These are phyloP conservation scores for Cerceris rybyensis DNA, from an alignment of 2,888 invertebrate species.

Conservation along the genomic window DNA sequence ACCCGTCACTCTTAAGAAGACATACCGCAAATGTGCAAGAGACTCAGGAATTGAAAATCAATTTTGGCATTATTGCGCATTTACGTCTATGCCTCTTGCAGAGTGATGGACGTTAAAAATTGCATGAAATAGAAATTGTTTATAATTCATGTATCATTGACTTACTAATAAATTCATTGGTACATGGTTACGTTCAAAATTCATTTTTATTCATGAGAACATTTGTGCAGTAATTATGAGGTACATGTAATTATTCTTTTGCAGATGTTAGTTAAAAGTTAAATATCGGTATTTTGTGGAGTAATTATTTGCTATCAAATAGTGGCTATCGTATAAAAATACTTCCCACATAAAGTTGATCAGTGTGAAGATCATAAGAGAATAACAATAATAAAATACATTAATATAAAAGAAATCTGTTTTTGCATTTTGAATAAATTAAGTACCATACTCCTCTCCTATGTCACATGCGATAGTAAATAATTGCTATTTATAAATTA, in stretches of 20 bases:
- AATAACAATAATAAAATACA: conserved; percentile 23
- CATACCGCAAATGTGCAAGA: conserved; percentile 34
- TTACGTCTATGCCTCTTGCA: conserved; percentile 45
- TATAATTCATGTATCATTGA: conserved; percentile 50
- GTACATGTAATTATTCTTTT: conserved; percentile 38
- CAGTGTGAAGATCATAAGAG: conserved; percentile 23
- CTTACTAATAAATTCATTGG: conserved; percentile 59
- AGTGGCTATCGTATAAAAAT: conserved; percentile 37
- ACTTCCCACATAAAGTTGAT: conserved; percentile 13
- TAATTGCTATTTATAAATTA: conserved; percentile 65
- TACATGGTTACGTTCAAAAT: conserved; percentile 16
- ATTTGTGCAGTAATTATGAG: conserved; percentile 29
- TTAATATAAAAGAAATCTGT: conserved; percentile 27
- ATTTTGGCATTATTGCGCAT: conserved; percentile 45
- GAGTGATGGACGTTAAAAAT: conserved; percentile 43
- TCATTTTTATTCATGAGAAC: conserved; percentile 41
- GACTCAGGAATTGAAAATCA: conserved; percentile 68
- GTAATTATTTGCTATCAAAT: conserved; percentile 69
- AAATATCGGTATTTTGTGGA: conserved; percentile 63
- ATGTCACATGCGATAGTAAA: conserved; percentile 58
- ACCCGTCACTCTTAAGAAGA: conserved; percentile 52
- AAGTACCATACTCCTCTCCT: conserved; percentile 40
- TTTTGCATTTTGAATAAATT: conserved; percentile 43
- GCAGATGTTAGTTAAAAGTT: conserved; percentile 63
- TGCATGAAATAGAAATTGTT: conserved; percentile 51